Conservation (phyloP, 2,797 vertebrate genomes). For the Acanthurus leucopareius region DNA sequence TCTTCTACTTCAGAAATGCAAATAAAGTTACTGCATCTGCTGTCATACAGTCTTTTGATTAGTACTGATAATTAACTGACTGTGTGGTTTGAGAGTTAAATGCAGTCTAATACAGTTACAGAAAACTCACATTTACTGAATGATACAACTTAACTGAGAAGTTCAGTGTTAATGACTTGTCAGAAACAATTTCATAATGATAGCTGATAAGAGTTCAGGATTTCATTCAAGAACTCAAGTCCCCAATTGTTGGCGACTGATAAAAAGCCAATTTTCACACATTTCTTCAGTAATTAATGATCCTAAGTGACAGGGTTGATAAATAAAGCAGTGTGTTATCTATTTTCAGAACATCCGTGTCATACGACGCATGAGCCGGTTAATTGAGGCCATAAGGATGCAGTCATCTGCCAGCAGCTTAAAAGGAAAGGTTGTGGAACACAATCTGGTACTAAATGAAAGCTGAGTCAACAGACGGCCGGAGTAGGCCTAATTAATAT, state of each 20-base stretch:
- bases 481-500: constrained; percentile 76
- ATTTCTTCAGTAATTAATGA: constrained; percentile 37
- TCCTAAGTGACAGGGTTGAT: constrained; percentile 36
- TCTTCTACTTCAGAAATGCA: constrained; percentile 14
- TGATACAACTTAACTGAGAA: constrained; percentile 15
- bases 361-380: constrained; percentile 44
- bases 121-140: not conserved
- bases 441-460: constrained; percentile 76
- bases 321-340: constrained; percentile 41
- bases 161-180: constrained; percentile 26
- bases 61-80: constrained; percentile 23
- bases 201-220: constrained; percentile 5
- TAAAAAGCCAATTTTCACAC: not conserved
- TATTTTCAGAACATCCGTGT: constrained; percentile 61
- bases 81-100: not conserved
- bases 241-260: not conserved
- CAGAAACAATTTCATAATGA: constrained; percentile 2
- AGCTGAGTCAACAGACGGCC: constrained; percentile 69
- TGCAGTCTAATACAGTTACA: constrained; percentile 12
- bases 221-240: not conserved
- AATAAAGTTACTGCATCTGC: constrained; percentile 10
- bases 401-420: constrained; percentile 70
- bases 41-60: constrained; percentile 30
- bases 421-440: constrained; percentile 71
- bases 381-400: constrained; percentile 73